A percentile compares a stretch with the other conserved stretches of the same genome.
phyloP scores from a whole-genome alignment of 2,888 invertebrate species.

The Crocallis elinguaria region DNA sequence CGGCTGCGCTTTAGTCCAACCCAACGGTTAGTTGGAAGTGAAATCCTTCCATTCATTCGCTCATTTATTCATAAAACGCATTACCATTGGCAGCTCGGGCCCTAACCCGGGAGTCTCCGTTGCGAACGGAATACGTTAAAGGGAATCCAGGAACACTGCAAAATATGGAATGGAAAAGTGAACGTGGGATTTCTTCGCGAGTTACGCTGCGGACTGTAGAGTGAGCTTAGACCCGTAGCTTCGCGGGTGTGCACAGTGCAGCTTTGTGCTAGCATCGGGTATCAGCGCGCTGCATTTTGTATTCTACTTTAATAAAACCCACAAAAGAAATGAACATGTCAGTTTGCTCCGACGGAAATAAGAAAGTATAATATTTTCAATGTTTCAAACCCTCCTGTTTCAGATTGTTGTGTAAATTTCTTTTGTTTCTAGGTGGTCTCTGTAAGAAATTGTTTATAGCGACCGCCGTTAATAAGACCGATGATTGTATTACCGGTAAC shows the following conservation, averaged over 20 bases:
- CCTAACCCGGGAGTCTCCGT: constrained; percentile 59
- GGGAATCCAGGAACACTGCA: constrained; percentile 63
- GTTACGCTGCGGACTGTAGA: constrained; percentile 63
- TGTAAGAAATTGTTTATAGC: not conserved
- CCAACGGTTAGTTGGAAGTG: constrained; percentile 71
- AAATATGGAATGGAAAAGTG: constrained; percentile 67
- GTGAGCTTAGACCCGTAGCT: constrained; percentile 59
- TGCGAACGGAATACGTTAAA: constrained; percentile 68
- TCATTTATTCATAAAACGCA: constrained; percentile 80
- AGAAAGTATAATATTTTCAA: constrained; percentile 31
- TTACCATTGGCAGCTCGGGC: constrained; percentile 61
- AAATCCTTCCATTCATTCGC: constrained; percentile 75
- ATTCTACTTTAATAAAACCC: constrained; percentile 64
- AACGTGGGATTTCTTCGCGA: constrained; percentile 72
- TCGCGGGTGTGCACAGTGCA: constrained; percentile 37
- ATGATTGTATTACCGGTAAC: too few relatives aligned
- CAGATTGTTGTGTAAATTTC: constrained; percentile 14
- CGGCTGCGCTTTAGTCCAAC: constrained; percentile 62
- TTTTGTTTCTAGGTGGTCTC: constrained; percentile 6
- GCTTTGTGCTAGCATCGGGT: constrained; percentile 58
- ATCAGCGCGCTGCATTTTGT: constrained; percentile 57
- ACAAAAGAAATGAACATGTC: constrained; percentile 53
- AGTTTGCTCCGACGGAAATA: constrained; percentile 38
- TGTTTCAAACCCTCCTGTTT: constrained; percentile 17
- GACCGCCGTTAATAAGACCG: too few relatives aligned